A percentile compares a stretch with the other conserved stretches of the same genome.
Evolutionary conservation across 2,888 invertebrate species (phyloP).

Genomic region (Drosophila neotestacea): DNA sequence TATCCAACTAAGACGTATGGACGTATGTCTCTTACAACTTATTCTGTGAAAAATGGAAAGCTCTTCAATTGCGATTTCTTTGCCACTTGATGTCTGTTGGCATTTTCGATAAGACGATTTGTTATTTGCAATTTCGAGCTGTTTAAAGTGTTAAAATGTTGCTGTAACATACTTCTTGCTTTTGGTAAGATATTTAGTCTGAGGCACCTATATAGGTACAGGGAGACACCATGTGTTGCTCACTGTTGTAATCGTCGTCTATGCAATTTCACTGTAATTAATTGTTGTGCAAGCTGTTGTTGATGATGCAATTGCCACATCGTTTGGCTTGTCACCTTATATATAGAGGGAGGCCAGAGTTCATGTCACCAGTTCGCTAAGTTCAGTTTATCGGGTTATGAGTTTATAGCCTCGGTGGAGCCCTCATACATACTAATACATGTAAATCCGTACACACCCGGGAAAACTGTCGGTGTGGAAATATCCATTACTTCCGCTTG

Average conservation of each 20-base stretch:
- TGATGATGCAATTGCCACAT: conserved; percentile 53
- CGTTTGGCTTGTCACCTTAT: conserved; percentile 21
- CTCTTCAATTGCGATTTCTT: conserved; percentile 6
- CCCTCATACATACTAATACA: neutral
- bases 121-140: conserved; percentile 32
- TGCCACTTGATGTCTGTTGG: conserved; percentile 41
- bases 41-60: neutral
- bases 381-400: conserved; percentile 40
- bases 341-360: conserved; percentile 25
- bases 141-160: conserved; percentile 28
- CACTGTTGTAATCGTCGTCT: conserved; percentile 22
- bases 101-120: conserved; percentile 43
- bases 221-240: neutral
- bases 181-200: conserved; percentile 10
- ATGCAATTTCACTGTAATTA: conserved; percentile 55
- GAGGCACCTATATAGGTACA: neutral
- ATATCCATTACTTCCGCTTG: conserved; percentile 60
- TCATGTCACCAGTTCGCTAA: conserved; percentile 30
- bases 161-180: conserved; percentile 35
- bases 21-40: neutral
- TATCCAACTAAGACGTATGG: neutral
- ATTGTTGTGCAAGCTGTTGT: conserved; percentile 54
- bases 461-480: conserved; percentile 20
- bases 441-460: neutral
- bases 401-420: conserved; percentile 1